Evolutionary conservation across 2,888 invertebrate species (phyloP).

Genomic region (Loripinus fragilis): DNA sequence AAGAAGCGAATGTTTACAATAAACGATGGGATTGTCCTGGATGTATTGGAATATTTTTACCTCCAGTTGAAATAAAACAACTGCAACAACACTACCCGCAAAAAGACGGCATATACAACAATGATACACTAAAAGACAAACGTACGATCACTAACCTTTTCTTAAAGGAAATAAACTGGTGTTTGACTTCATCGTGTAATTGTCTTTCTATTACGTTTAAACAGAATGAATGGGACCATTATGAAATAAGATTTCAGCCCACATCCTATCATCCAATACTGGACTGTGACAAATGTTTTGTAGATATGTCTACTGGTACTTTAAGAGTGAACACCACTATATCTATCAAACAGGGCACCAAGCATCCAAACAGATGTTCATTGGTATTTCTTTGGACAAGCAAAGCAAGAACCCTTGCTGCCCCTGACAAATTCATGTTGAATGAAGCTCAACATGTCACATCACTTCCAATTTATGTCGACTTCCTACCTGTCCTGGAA

Average conservation of each 20-base stretch:
- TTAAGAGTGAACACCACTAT: not conserved
- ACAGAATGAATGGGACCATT: too few relatives aligned
- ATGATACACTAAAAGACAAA: too few relatives aligned
- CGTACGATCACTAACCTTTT: too few relatives aligned
- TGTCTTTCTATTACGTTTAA: too few relatives aligned
- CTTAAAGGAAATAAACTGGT: too few relatives aligned
- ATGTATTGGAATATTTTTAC: too few relatives aligned
- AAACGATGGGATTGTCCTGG: too few relatives aligned
- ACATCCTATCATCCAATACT: not conserved
- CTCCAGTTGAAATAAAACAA: too few relatives aligned
- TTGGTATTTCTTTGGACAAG: not conserved
- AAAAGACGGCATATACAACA: too few relatives aligned
- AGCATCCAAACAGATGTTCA: not conserved
- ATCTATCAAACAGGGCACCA: not conserved
- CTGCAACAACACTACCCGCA: too few relatives aligned
- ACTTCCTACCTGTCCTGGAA: not conserved
- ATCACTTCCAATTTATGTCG: not conserved
- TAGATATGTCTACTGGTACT: constrained; percentile 1
- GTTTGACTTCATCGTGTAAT: too few relatives aligned
- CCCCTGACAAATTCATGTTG: not conserved
- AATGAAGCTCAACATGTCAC: not conserved
- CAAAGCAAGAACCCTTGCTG: not conserved
- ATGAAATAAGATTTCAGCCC: not conserved
- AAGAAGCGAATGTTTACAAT: too few relatives aligned
- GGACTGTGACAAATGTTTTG: not conserved